Base-by-base conservation (phyloP, 2,888 invertebrate species). In the Drosophila paranaensis region DNA sequence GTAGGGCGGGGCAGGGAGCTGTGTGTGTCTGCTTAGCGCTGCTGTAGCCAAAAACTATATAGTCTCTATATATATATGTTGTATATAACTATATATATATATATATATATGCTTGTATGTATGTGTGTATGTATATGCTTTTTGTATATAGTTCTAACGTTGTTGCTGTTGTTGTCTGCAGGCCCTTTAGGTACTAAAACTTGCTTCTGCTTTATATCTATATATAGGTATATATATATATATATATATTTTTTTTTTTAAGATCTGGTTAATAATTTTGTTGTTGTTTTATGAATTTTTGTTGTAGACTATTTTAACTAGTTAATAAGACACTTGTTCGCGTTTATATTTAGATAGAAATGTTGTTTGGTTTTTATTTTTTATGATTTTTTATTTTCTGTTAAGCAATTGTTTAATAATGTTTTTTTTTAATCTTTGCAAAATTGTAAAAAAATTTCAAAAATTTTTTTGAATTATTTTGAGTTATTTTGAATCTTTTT, bases 251-350 rank as follows among this genome's bases (percentile, higher is more conserved):
- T n/a, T n/a, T n/a, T n/a, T n/a, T n/a, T 30, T 39, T 30, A 16
- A 43, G 16, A 76, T 82, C 73, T 78, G 76, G 64, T 73, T 76
- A 74, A 68, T 76, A 62, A 50, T 70, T 67, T 67, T 57, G 10
- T 33, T 33, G 27, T 55, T 20, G 20, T 20, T 20, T 67, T 76
- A 68, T 58, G 53, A 30, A 20, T 33, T 60, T 60, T 53, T 62
- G 74, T 54, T 54, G 37, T 54, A 54, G 25, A 40, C 71, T 78
- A 86, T 82, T 82, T 77, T 77, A 77, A 74, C 65, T 81, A 79
- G 70, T 75, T 84, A 77, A 79, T 91, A 91, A 91, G 91, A 91
- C 91, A 90, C 90, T 90, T 80, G 90, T 85, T 88, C 86, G 90
- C 84, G 77, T 87, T 76, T 90, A 76, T 82, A 73, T 73, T 60